A percentile compares a stretch with the other conserved stretches of the same genome.
Evolutionary conservation across 2,113 vertebrate genomes (phyloP).

Genomic region (Fregata magnificens): DNA sequence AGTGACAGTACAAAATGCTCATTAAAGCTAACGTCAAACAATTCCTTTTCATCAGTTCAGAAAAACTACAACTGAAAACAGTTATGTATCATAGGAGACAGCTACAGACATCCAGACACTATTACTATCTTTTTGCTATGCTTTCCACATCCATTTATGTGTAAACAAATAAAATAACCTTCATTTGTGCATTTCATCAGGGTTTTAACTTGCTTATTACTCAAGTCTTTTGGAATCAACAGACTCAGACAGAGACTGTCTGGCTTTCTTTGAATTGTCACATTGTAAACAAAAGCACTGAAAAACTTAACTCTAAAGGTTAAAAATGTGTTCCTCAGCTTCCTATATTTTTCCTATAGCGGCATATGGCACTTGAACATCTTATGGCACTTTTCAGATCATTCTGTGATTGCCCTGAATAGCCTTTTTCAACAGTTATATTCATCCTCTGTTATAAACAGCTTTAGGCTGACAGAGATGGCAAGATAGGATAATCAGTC

Average conservation of each 20-base stretch:
- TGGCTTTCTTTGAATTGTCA: neutral
- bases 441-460: neutral
- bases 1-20: constrained; percentile 4
- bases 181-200: constrained; percentile 2
- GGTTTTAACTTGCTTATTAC: constrained; percentile 16
- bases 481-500: neutral
- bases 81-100: neutral
- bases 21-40: neutral
- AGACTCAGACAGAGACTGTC: neutral
- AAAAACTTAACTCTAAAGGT: neutral
- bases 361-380: neutral
- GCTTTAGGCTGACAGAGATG: neutral
- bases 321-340: neutral
- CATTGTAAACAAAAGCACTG: neutral
- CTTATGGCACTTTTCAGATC: neutral
- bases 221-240: neutral
- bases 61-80: neutral
- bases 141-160: neutral
- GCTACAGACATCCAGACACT: neutral
- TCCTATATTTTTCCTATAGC: neutral
- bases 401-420: neutral
- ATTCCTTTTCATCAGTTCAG: neutral
- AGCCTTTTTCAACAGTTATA: neutral
- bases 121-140: neutral
- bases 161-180: constrained; percentile 20